Percentiles rank a stretch among this genome's conserved stretches.
Conservation (phyloP, 2,888 invertebrate genomes). For the Strigamia transsilvanica region DNA sequence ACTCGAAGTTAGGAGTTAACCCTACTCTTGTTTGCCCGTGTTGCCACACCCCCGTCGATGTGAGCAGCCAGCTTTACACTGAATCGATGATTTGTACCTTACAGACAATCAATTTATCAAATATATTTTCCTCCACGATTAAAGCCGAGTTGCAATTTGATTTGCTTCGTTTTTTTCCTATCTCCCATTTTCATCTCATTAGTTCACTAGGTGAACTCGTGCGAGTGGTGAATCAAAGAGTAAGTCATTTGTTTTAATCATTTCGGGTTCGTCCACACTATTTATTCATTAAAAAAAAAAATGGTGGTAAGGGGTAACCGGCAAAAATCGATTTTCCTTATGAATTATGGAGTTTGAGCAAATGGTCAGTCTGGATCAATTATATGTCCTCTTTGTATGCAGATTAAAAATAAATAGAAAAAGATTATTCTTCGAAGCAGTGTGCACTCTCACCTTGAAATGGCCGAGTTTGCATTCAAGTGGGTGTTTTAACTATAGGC, state of each 20-base stretch:
- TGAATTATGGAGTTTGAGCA: conserved; percentile 2
- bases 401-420: neutral
- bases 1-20: conserved; percentile 24
- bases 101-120: conserved; percentile 45
- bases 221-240: conserved; percentile 12
- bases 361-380: conserved; percentile 23
- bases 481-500: conserved; percentile 16
- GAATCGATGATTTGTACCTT: conserved; percentile 47
- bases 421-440: neutral
- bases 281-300: neutral
- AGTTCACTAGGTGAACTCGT: neutral
- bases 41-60: conserved; percentile 37
- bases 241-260: conserved; percentile 18
- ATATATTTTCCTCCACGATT: conserved; percentile 17
- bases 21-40: conserved; percentile 25
- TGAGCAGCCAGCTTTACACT: conserved; percentile 8
- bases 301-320: neutral
- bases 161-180: neutral
- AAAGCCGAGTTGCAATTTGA: neutral
- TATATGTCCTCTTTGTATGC: neutral
- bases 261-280: neutral
- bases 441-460: conserved; percentile 20
- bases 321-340: neutral
- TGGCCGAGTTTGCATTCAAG: conserved; percentile 26
- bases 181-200: neutral